Conservation (phyloP, 2,113 vertebrate species). For the Lichenostomus cassidix region DNA sequence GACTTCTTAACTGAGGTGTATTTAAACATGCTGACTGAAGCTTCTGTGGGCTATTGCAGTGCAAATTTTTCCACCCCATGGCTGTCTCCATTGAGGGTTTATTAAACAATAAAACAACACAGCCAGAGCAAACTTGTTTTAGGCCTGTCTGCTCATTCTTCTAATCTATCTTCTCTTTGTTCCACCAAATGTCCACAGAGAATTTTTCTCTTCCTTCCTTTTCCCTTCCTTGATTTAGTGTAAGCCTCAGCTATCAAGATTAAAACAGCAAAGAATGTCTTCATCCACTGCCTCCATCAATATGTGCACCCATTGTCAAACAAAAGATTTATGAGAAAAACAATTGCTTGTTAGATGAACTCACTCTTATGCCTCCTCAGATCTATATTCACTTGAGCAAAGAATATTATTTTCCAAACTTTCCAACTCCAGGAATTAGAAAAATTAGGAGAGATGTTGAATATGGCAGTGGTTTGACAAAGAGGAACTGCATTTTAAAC, state of each 20-base stretch:
- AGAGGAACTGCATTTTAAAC: neutral
- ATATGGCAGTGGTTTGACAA: neutral
- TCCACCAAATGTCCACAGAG: neutral
- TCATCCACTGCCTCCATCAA: neutral
- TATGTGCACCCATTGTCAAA: neutral
- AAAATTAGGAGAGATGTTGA: neutral
- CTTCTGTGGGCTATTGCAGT: neutral
- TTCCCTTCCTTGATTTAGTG: neutral
- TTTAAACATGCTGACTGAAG: neutral
- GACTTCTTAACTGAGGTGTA: neutral
- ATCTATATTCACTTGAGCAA: neutral
- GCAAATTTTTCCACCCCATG: neutral
- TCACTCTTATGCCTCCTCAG: neutral
- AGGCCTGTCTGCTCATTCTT: neutral
- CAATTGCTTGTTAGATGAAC: neutral
- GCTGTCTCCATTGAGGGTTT: neutral
- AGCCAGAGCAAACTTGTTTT: neutral
- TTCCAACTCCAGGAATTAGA: neutral
- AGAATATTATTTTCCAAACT: neutral
- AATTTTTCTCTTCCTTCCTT: neutral
- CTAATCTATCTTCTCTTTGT: neutral
- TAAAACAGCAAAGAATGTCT: neutral
- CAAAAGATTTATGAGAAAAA: neutral
- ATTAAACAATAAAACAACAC: neutral
- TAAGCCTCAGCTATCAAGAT: neutral